A percentile compares a stretch with the other conserved stretches of the same genome.
phyloP scores from a whole-genome alignment of 2,797 vertebrate genomes.

The Sebastes elongatus region DNA sequence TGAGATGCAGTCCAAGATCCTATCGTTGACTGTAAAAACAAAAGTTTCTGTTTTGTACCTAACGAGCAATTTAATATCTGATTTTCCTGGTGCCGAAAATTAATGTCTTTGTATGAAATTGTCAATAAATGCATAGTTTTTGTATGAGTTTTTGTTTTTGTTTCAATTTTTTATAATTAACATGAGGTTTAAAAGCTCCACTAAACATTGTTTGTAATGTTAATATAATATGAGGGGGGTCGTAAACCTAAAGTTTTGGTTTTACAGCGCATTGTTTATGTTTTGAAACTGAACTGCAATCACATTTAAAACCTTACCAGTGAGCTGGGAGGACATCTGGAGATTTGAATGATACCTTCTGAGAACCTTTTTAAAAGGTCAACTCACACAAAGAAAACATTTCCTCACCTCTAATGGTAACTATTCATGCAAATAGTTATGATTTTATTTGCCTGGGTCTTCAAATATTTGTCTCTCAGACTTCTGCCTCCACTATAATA shows the following conservation, averaged over 20 bases:
- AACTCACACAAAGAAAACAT: not conserved
- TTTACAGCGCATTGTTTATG: not conserved
- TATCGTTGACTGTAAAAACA: conserved; percentile 7
- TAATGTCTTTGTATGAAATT: conserved; percentile 71
- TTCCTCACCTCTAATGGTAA: not conserved
- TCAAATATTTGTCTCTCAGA: too few species aligned
- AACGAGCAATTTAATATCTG: conserved; percentile 48
- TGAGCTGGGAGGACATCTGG: not conserved
- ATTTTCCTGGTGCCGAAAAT: conserved; percentile 16
- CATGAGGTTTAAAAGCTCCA: not conserved
- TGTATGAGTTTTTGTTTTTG: conserved; percentile 47
- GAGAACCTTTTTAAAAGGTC: too few species aligned
- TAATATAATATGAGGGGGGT: not conserved
- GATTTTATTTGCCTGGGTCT: too few species aligned
- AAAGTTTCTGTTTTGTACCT: conserved; percentile 63
- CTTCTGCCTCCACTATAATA: too few species aligned
- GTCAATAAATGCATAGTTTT: conserved; percentile 81
- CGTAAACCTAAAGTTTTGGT: not conserved
- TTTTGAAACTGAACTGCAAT: not conserved
- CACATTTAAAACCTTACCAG: not conserved
- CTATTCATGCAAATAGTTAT: too few species aligned
- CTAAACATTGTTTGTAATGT: not conserved
- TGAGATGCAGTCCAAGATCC: not conserved
- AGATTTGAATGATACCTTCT: not conserved
- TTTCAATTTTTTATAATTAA: not conserved